Evolutionary conservation across 2,113 vertebrate species (phyloP).

Genomic region (Apeltes quadracus): DNA sequence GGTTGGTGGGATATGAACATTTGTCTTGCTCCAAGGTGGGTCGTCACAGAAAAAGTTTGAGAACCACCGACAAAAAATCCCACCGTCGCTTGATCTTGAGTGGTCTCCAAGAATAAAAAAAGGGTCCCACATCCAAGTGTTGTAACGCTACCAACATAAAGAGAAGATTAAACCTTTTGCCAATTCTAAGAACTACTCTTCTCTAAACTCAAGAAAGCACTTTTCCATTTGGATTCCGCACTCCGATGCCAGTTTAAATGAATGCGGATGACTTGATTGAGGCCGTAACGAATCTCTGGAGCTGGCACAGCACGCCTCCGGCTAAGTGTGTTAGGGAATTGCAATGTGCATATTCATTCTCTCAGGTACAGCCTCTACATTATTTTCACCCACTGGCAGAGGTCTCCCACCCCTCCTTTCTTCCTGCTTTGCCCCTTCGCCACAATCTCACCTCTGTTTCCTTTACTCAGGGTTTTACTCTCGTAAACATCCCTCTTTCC

Average conservation of each 20-base stretch:
- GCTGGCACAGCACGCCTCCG: constrained; percentile 33
- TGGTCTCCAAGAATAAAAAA: constrained; percentile 59
- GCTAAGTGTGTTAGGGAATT: constrained; percentile 61
- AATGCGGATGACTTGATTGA: constrained; percentile 48
- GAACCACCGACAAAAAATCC: background rate
- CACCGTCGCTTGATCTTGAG: constrained; percentile 23
- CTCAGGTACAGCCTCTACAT: constrained; percentile 60
- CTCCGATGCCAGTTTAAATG: constrained; percentile 41
- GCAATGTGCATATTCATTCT: constrained; percentile 59
- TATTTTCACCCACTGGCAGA: constrained; percentile 38
- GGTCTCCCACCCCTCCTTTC: background rate
- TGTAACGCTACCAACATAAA: constrained; percentile 37
- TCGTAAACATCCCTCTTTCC: background rate
- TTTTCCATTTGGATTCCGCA: constrained; percentile 68
- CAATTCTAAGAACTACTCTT: constrained; percentile 52
- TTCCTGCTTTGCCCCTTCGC: constrained; percentile 3
- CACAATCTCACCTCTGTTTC: constrained; percentile 63
- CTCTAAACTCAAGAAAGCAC: constrained; percentile 74
- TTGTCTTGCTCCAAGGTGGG: no score
- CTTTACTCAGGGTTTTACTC: background rate
- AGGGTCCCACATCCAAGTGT: constrained; percentile 45
- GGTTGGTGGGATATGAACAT: no score
- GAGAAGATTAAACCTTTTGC: constrained; percentile 49
- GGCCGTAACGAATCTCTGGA: constrained; percentile 65
- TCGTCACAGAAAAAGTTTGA: no score